These are phyloP conservation scores for Tachysurus fulvidraco DNA, from an alignment of 2,113 vertebrate genomes.

Conservation along the genomic window DNA sequence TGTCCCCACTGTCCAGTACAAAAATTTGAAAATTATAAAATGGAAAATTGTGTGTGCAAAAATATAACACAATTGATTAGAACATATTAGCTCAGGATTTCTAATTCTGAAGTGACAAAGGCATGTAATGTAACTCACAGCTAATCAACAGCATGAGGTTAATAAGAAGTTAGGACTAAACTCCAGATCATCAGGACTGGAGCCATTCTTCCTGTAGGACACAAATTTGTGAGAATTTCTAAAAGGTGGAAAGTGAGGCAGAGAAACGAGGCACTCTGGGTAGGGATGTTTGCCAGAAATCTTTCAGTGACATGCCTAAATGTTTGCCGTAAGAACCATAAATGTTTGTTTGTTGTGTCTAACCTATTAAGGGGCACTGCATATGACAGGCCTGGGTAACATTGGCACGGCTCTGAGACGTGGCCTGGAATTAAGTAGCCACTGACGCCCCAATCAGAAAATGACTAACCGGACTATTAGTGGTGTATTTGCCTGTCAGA, in stretches of 20 bases:
- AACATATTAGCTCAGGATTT: not conserved
- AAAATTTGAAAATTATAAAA: no score
- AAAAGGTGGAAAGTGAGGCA: not conserved
- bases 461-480: constrained; percentile 58
- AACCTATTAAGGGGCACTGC: constrained; percentile 46
- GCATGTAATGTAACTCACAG: not conserved
- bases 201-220: not conserved
- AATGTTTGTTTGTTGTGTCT: constrained; percentile 65
- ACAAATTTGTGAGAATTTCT: not conserved
- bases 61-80: not conserved
- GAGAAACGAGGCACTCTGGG: constrained; percentile 4
- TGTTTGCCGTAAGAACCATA: constrained; percentile 20
- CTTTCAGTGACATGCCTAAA: constrained; percentile 27
- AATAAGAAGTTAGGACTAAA: not conserved
- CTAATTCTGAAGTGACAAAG: not conserved
- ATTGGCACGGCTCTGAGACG: constrained; percentile 57
- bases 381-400: constrained; percentile 55
- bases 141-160: not conserved
- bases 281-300: not conserved
- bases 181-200: not conserved
- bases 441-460: constrained; percentile 65
- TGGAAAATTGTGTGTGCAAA: not conserved
- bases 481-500: constrained; percentile 68
- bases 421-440: constrained; percentile 67
- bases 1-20: not conserved